Conservation (phyloP, 2,888 invertebrate genomes). For the Eupithecia vulgata region DNA sequence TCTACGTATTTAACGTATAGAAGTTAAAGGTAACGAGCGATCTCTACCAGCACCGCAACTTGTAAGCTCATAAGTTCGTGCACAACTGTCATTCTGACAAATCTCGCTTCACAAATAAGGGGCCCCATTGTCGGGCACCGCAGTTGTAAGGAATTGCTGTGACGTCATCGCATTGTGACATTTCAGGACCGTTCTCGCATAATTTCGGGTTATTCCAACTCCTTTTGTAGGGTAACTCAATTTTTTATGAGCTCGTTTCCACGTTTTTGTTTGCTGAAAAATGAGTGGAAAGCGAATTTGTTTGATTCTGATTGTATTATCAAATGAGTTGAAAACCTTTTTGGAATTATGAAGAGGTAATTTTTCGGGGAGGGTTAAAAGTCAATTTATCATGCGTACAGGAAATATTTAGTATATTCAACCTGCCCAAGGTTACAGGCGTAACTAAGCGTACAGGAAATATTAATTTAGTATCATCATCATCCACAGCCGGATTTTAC, state of each 20-base stretch:
- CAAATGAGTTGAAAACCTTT: slow-evolving; percentile 3
- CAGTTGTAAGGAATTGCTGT: slow-evolving; percentile 32
- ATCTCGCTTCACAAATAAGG: slow-evolving; percentile 26
- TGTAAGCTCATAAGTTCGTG: slow-evolving; percentile 4
- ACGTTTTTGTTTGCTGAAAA: slow-evolving; percentile 15
- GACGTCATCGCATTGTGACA: slow-evolving; percentile 35
- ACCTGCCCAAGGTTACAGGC: no score
- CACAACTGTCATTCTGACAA: slow-evolving; percentile 32
- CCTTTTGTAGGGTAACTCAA: slow-evolving; percentile 25
- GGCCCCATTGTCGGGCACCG: slow-evolving; percentile 27
- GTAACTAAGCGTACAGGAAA: no score
- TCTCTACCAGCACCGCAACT: neutral
- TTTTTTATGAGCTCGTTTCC: slow-evolving; percentile 27
- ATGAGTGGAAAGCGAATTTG: slow-evolving; percentile 12
- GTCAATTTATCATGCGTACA: neutral
- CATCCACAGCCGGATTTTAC: no score
- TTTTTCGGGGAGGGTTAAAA: neutral
- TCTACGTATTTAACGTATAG: neutral
- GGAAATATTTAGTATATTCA: neutral
- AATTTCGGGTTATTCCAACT: slow-evolving; percentile 36
- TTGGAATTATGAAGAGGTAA: neutral
- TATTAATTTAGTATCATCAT: no score
- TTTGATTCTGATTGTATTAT: slow-evolving; percentile 9
- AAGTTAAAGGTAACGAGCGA: slow-evolving; percentile 2
- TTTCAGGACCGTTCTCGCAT: slow-evolving; percentile 26